phyloP scores from a whole-genome alignment of 2,113 vertebrate species.

The Salvelinus alpinus region DNA sequence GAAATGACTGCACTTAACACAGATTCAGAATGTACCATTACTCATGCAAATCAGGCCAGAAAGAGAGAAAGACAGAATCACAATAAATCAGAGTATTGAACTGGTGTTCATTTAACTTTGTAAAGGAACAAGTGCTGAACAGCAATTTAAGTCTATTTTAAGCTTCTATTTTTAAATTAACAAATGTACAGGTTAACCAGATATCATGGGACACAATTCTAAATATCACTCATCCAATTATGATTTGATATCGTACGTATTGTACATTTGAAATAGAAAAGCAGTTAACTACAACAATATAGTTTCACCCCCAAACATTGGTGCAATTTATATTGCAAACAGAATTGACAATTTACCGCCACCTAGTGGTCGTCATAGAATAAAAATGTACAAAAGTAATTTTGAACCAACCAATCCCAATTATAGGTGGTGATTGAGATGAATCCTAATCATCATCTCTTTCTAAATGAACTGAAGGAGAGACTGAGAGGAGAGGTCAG shows the following conservation, averaged over 20 bases:
- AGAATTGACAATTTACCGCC: conserved; percentile 58
- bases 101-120: not conserved
- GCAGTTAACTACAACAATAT: not conserved
- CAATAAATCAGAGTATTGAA: no score
- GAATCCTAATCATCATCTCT: not conserved
- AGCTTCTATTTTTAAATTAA: no score
- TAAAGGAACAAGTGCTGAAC: not conserved
- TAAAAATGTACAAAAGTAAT: not conserved
- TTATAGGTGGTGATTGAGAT: not conserved
- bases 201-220: not conserved
- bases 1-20: conserved; percentile 16
- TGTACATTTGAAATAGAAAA: conserved; percentile 1
- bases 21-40: conserved; percentile 8
- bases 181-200: not conserved
- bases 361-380: conserved; percentile 55
- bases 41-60: not conserved
- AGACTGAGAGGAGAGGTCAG: conserved; percentile 2
- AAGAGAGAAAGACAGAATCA: not conserved
- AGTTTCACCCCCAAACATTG: not conserved
- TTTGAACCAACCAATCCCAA: not conserved
- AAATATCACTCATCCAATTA: no score
- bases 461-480: conserved; percentile 39
- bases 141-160: not conserved
- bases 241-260: not conserved
- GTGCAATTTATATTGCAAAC: not conserved